Evolutionary conservation across 2,113 vertebrate genomes (phyloP), one percentile per base, ranked within the genome.

Genomic region (Datnioides undecimradiatus): DNA sequence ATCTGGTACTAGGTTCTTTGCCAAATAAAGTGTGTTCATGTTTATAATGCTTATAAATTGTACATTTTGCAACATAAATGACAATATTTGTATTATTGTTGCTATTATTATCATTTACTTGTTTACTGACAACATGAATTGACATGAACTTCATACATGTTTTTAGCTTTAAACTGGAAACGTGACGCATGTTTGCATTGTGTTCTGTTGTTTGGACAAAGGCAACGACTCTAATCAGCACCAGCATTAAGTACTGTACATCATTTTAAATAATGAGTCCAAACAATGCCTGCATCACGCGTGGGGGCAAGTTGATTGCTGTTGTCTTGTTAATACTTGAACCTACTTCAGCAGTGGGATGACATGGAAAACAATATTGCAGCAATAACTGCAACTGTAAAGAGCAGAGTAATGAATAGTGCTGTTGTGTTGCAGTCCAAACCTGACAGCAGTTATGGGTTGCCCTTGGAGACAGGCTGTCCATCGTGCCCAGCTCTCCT

Each of bases 361-460:
- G 54, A 72, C 60, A 76, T 54, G 49, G 17, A 46, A 58, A 85
- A 76, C 73, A 89, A 88, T 72, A 62, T 65, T 23, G 85, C 55
- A 46, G 65, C 68, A 72, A 70, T 86, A 80, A 41, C 55, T 40
- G 76, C 73, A 65, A 43, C 41, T 71, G 85, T 60, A 82, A 62
- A 76, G 66, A 78, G 70, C 79, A 54, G 59, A 34, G 76, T 75
- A 49, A 85, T 87, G 41, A 91, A 76, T 64, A 77, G 46, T n/a
- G 62, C 72, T 77, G 73, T 79, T 82, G 68, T 84, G 69, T 54
- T 88, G 84, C 80, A 65, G 60, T 87, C 34, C 84, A 73, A 90
- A 95, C 94, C 94, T 95, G 90, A 95, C 86, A 69, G 86, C 88
- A 70, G 81, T 94, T 80, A 95, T 94, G 73, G 94, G 95, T 89